Evolutionary conservation across 2,113 vertebrate genomes (phyloP).

Genomic region (Pavo muticus): DNA sequence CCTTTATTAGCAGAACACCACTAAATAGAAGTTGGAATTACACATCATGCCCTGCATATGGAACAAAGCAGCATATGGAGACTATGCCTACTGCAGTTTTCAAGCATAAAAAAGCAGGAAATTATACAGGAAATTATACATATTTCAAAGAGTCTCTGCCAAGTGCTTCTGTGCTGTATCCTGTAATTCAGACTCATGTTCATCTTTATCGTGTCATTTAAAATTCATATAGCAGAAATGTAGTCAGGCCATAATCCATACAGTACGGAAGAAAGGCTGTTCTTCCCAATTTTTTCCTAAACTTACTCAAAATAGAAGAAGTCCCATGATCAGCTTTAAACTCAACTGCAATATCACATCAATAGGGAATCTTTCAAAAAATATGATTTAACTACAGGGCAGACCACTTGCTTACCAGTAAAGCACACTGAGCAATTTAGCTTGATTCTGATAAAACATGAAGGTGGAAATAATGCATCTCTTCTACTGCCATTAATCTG

Average conservation of each 20-base stretch:
- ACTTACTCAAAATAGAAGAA: background rate
- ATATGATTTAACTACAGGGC: background rate
- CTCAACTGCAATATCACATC: background rate
- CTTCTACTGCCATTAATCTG: background rate
- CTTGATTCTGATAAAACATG: background rate
- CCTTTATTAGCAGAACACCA: conserved; percentile 71
- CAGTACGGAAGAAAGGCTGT: background rate
- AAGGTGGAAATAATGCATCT: background rate
- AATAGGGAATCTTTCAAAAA: background rate
- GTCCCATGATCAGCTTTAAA: background rate
- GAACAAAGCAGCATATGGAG: conserved; percentile 45
- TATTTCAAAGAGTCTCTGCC: conserved; percentile 40
- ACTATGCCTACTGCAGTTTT: conserved; percentile 20
- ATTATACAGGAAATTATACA: conserved; percentile 52
- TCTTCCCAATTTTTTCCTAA: background rate
- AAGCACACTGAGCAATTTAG: background rate
- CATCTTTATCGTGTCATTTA: conserved; percentile 19
- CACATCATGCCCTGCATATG: conserved; percentile 20
- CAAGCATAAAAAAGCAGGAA: conserved; percentile 50
- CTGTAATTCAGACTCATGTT: conserved; percentile 38
- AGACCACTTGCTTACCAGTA: background rate
- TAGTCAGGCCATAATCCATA: background rate
- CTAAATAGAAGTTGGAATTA: conserved; percentile 72
- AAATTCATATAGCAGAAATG: conserved; percentile 27
- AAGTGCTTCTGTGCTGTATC: conserved; percentile 28